These are phyloP conservation scores for Papilio elwesi DNA, from an alignment of 2,888 invertebrate genomes.

Conservation along the genomic window DNA sequence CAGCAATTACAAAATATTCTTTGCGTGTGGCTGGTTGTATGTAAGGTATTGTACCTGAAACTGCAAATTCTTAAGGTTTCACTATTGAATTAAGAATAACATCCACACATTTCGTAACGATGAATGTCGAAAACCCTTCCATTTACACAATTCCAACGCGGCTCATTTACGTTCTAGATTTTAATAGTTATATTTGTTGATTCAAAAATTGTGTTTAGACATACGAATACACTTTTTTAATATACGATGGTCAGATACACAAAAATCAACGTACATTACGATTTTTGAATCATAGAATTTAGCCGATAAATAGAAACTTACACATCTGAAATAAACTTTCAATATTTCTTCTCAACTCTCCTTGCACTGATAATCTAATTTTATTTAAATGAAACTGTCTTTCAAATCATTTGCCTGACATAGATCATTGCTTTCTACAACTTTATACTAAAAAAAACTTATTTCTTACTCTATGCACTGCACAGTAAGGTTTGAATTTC, in stretches of 20 bases:
- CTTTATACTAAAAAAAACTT: constrained; percentile 53
- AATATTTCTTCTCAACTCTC: constrained; percentile 50
- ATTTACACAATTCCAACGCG: constrained; percentile 57
- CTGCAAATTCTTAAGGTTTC: constrained; percentile 70
- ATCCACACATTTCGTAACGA: constrained; percentile 71
- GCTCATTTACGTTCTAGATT: constrained; percentile 49
- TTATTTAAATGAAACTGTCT: constrained; percentile 46
- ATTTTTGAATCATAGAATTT: constrained; percentile 4
- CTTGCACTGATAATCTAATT: constrained; percentile 56
- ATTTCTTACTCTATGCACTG: constrained; percentile 78
- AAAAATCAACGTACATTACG: background rate
- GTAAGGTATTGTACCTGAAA: constrained; percentile 88
- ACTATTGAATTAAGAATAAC: constrained; percentile 73
- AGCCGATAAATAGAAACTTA: background rate
- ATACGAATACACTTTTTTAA: constrained; percentile 39
- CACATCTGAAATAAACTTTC: background rate
- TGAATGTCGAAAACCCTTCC: constrained; percentile 72
- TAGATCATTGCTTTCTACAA: constrained; percentile 66
- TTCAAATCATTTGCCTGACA: constrained; percentile 60
- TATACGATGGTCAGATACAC: background rate
- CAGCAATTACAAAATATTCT: constrained; percentile 92
- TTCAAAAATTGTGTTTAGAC: constrained; percentile 41
- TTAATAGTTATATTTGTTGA: constrained; percentile 41
- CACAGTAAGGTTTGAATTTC: constrained; percentile 78
- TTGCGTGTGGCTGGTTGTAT: constrained; percentile 94